These are phyloP conservation scores for Trichosurus vulpecula DNA, from an alignment of 2,797 vertebrate species.

Conservation along the genomic window DNA sequence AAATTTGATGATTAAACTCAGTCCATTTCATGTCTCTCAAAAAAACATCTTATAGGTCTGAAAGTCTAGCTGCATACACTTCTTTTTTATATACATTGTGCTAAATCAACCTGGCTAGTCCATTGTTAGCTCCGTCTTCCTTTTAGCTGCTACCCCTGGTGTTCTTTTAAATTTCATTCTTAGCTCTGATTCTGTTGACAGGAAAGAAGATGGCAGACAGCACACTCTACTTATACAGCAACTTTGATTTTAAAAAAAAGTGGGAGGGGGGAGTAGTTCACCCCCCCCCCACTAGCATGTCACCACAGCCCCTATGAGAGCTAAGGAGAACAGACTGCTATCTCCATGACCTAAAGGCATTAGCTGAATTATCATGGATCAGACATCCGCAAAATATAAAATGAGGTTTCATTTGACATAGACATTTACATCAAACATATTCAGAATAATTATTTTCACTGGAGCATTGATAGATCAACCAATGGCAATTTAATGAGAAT, in stretches of 20 bases:
- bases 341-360: slow-evolving; percentile 73
- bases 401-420: slow-evolving; percentile 79
- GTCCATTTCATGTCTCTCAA: not conserved
- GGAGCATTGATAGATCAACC: slow-evolving; percentile 78
- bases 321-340: slow-evolving; percentile 61
- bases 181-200: not conserved
- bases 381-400: slow-evolving; percentile 75
- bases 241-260: not conserved
- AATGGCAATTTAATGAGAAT: slow-evolving; percentile 82
- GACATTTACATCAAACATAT: slow-evolving; percentile 82
- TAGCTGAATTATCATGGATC: slow-evolving; percentile 77
- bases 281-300: slow-evolving; percentile 4
- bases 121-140: not conserved
- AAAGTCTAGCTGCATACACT: not conserved
- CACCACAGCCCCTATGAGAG: slow-evolving; percentile 46
- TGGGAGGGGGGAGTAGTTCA: not conserved
- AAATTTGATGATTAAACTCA: not conserved
- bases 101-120: not conserved
- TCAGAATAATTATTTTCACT: slow-evolving; percentile 82
- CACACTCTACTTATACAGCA: not conserved
- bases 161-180: slow-evolving; percentile 7
- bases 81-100: not conserved
- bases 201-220: not conserved
- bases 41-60: not conserved
- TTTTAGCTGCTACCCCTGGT: not conserved